Evolutionary conservation across 2,888 invertebrate species (phyloP).

Genomic region (Erebia ligea): DNA sequence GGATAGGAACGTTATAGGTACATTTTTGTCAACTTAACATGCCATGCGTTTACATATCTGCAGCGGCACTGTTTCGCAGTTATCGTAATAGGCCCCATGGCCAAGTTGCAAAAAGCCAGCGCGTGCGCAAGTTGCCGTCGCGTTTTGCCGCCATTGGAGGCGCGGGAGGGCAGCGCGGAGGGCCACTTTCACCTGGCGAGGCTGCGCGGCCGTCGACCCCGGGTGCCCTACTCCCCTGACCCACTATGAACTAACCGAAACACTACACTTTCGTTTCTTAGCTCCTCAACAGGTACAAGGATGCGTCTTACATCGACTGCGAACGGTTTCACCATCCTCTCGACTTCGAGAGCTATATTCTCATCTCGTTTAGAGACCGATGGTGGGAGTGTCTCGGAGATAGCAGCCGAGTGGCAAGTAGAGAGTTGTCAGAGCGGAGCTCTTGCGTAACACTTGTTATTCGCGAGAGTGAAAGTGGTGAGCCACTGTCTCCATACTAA

Average conservation of each 20-base stretch:
- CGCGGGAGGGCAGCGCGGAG: conserved; percentile 58
- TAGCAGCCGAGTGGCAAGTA: conserved; percentile 56
- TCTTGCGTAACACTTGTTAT: conserved; percentile 78
- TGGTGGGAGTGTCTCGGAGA: conserved; percentile 50
- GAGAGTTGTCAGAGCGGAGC: conserved; percentile 62
- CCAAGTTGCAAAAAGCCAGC: conserved; percentile 81
- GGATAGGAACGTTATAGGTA: background rate
- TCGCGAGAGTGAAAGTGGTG: conserved; percentile 80
- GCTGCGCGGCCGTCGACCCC: conserved; percentile 82
- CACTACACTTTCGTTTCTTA: conserved; percentile 80
- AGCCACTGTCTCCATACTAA: conserved; percentile 78
- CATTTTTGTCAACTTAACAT: background rate
- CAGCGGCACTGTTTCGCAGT: conserved; percentile 74
- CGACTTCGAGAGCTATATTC: conserved; percentile 42
- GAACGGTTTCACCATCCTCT: conserved; percentile 55
- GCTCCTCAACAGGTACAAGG: conserved; percentile 72
- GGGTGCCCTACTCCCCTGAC: conserved; percentile 80
- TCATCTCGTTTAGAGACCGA: conserved; percentile 49
- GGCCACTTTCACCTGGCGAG: conserved; percentile 80
- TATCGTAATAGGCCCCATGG: conserved; percentile 81
- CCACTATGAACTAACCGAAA: conserved; percentile 75
- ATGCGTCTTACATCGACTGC: conserved; percentile 64
- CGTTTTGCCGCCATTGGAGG: conserved; percentile 62
- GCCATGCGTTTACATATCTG: conserved; percentile 60
- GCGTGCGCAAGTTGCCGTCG: conserved; percentile 73